Base-by-base conservation (phyloP, 2,797 vertebrate genomes). In the Erpetoichthys calabaricus region DNA sequence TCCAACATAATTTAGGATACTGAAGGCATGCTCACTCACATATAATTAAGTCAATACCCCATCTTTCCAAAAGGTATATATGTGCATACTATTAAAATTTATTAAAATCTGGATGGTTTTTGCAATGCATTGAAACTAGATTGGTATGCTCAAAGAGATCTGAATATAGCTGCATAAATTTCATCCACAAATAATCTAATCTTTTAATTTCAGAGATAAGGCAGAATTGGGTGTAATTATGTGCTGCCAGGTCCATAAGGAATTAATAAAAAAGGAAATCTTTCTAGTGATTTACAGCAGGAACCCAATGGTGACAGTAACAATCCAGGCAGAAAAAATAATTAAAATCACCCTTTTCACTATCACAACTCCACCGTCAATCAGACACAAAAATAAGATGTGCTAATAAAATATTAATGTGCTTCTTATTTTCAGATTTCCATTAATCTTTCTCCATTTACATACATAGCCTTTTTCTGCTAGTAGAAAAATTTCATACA, bases 391-490 rank as follows among this genome's bases (percentile, higher is more conserved):
- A 90, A 86, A 85, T 90, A 88, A 89, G 89, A 87, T 81, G 79
- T 78, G 77, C 83, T 91, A 91, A 95, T 94, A 89, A 93, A 94
- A 93, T 91, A 91, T 94, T 93, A 91, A 93, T 91, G 87, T 68
- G 74, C 80, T 79, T 76, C 80, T 88, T 75, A 86, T 86, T 79
- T 84, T 78, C 73, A 82, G 79, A 80, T 82, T 80, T 84, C 82
- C 81, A 84, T 84, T 81, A 79, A 84, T 86, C 84, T 80, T 73
- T 75, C 51, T 59, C 43, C 56, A 44, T 64, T 53, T 25, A 25
- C 25, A 25, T 25, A 25, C 25, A 25, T 25, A 25, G 25, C 25
- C 25, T 25, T 25, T 25, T 25, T 25, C 25, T 25, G 25, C 2
- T n/a, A n/a, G n/a, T n/a, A n/a, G n/a, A n/a, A 25, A 25, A 1